Evolutionary conservation across 1,140 invertebrate species (phyloP), one percentile per base, ranked within the genome.

Genomic region (Zaprionus taronus): DNA sequence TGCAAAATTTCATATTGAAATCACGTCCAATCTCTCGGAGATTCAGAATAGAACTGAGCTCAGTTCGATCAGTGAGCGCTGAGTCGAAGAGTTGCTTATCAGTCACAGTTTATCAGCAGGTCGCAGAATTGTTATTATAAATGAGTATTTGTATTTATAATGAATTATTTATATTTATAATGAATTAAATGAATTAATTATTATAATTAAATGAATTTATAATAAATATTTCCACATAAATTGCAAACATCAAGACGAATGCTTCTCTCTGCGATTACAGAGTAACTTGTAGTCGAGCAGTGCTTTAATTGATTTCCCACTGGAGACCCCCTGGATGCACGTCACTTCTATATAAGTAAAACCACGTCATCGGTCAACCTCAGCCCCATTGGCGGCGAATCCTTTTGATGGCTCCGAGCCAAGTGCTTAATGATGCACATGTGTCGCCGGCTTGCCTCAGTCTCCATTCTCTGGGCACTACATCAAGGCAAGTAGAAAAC

Each of bases 391-490:
- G 11, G 63, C 41, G 38, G 15, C 15, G 22, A 5, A 24, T 14
- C 47, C 47, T 24, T 24, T 20, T 24, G 11, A 5, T 51, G 84
- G 84, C 84, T 6, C n/a, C 31, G 20, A 31, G 72, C 84, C 84
- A 89, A 53, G 17, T 64, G 83, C 57, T 72, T 85, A 89, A 89
- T 84, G 84, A 90, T 79, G 79, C 84, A 89, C 81, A 84, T 79
- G 75, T 84, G 84, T 89, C 81, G 79, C 74, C 75, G 55, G 62
- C 66, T 84, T 77, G 31, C 31, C 31, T 34, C 31, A 4, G 31
- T 84, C 73, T 47, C 78, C 62, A 47, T 49, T 9, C 41, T 47
- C 41, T 20, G 75, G 51, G 41, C 62, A 77, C 53, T 75, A 68
- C 71, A 66, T 83, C 62, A 72, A 73, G 58, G 28, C 69, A 60